Evolutionary conservation across 2,888 invertebrate genomes (phyloP).

Genomic region (Euproctis similis): DNA sequence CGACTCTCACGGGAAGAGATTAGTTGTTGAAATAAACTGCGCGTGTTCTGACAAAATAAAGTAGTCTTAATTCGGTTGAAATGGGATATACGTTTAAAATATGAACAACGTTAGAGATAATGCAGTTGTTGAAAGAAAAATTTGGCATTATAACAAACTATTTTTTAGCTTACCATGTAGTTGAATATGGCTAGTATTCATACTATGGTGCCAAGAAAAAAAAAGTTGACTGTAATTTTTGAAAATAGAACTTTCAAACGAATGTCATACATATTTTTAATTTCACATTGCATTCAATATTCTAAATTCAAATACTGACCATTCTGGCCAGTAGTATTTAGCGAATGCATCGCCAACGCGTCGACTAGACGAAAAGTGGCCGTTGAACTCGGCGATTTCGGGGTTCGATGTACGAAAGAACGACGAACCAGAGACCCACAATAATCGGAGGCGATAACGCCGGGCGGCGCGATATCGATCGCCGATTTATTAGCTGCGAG

Average conservation of each 20-base stretch:
- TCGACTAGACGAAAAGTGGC: conserved; percentile 28
- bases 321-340: conserved; percentile 16
- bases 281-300: conserved; percentile 7
- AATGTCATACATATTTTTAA: conserved; percentile 1
- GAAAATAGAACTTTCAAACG: conserved; percentile 1
- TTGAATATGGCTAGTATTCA: too few species aligned
- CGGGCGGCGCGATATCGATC: conserved; percentile 27
- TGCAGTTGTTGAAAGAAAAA: too few species aligned
- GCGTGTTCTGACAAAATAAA: too few species aligned
- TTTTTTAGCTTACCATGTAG: too few species aligned
- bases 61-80: too few species aligned
- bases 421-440: conserved; percentile 31
- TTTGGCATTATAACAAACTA: too few species aligned
- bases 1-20: too few species aligned
- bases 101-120: too few species aligned
- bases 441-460: conserved; percentile 24
- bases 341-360: conserved; percentile 27
- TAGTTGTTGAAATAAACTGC: too few species aligned
- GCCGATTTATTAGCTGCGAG: conserved; percentile 25
- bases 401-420: conserved; percentile 35
- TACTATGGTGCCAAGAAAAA: background rate
- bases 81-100: too few species aligned
- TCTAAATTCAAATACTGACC: conserved; percentile 12
- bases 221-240: background rate
- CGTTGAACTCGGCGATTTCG: conserved; percentile 33